These are phyloP conservation scores for Medauroidea extradentata DNA, from an alignment of 1,140 invertebrate genomes.

Conservation along the genomic window DNA sequence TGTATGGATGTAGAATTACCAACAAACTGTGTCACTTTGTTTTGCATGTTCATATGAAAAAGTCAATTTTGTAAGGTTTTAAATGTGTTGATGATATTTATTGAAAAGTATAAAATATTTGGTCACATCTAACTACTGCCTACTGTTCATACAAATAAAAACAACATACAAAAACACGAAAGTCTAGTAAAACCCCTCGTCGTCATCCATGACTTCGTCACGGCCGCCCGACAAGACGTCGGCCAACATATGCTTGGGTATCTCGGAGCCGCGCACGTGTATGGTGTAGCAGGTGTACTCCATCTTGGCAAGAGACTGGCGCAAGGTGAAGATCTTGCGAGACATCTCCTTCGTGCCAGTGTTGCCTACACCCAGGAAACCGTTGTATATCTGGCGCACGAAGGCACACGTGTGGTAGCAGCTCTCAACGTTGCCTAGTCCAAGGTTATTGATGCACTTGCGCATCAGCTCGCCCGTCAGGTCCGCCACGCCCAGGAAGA, in stretches of 20 bases:
- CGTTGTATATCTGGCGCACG: constrained; percentile 25
- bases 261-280: constrained; percentile 73
- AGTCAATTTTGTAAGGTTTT: too few relatives aligned
- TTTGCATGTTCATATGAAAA: too few relatives aligned
- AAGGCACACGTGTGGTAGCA: constrained; percentile 53
- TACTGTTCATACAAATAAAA: too few relatives aligned
- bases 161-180: too few relatives aligned
- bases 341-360: constrained; percentile 59
- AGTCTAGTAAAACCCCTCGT: constrained; percentile 47
- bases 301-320: constrained; percentile 73
- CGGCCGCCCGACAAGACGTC: constrained; percentile 46
- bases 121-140: too few relatives aligned
- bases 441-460: constrained; percentile 77
- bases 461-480: constrained; percentile 88
- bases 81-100: too few relatives aligned
- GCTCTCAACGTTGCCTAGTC: constrained; percentile 67
- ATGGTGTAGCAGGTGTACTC: constrained; percentile 83
- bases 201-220: constrained; percentile 39
- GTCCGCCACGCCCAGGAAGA: constrained; percentile 81
- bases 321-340: constrained; percentile 65
- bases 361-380: constrained; percentile 37
- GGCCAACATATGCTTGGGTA: constrained; percentile 62
- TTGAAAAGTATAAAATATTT: too few relatives aligned
- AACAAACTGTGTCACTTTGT: too few relatives aligned
- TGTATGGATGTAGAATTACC: too few relatives aligned